Conservation (phyloP, 2,888 invertebrate genomes). For the Nematopogon swammerdamellus region DNA sequence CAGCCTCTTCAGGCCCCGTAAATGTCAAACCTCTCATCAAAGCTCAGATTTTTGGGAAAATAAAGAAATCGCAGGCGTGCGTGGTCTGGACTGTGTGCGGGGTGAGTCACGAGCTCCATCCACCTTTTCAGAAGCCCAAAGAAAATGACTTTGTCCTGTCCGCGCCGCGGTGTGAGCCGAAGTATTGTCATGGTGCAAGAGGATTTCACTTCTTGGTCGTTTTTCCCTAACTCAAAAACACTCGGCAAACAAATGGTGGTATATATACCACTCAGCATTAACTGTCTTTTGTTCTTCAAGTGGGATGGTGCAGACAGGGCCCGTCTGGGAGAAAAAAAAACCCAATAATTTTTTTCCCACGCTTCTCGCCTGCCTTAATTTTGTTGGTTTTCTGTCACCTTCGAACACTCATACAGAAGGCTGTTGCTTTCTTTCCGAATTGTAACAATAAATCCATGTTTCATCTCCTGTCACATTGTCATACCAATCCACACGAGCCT, state of each 20-base stretch:
- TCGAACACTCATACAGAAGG: slow-evolving; percentile 1
- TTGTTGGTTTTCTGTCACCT: slow-evolving; percentile 3
- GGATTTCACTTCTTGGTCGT: slow-evolving; percentile 2
- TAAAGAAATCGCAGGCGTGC: slow-evolving; percentile 1
- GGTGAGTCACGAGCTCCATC: neutral
- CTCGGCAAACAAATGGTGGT: slow-evolving; percentile 4
- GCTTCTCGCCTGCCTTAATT: slow-evolving; percentile 4
- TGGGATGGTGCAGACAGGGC: slow-evolving; percentile 1
- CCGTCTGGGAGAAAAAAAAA: slow-evolving; percentile 3
- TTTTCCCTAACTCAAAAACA: slow-evolving; percentile 2
- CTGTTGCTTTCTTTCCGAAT: slow-evolving; percentile 1
- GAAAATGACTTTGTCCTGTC: no score
- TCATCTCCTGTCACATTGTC: slow-evolving; percentile 3
- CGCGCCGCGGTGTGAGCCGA: no score
- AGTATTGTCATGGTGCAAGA: no score
- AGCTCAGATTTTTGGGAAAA: slow-evolving; percentile 1
- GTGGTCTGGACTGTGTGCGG: neutral
- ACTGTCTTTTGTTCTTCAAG: slow-evolving; percentile 5
- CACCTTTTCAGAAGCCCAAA: no score
- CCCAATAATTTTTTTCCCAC: neutral
- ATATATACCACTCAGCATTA: slow-evolving; percentile 4
- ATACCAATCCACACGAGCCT: slow-evolving; percentile 2
- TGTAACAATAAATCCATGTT: slow-evolving; percentile 3
- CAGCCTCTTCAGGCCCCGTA: no score
- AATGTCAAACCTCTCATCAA: slow-evolving; percentile 1